Evolutionary conservation across 2,888 invertebrate genomes (phyloP).

Genomic region (Drosophila mercatorum): DNA sequence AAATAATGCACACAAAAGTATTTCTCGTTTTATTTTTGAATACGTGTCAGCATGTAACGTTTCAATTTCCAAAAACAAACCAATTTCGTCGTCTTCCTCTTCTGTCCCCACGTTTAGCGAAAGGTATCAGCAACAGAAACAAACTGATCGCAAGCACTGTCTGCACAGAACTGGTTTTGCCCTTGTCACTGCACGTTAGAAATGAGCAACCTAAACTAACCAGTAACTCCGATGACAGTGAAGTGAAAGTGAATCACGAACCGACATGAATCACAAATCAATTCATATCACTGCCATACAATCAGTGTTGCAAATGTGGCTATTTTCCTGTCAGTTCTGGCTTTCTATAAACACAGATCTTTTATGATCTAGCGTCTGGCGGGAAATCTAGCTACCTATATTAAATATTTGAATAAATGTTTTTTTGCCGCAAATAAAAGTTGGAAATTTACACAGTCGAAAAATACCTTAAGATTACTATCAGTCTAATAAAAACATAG

Average conservation of each 20-base stretch:
- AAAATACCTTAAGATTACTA: too few species aligned
- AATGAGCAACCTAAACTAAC: slow-evolving; percentile 8
- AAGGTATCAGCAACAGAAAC: slow-evolving; percentile 15
- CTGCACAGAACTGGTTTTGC: slow-evolving; percentile 60
- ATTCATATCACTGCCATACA: too few species aligned
- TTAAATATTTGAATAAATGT: too few species aligned
- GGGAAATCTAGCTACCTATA: too few species aligned
- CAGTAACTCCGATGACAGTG: slow-evolving; percentile 1
- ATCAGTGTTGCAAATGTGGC: too few species aligned
- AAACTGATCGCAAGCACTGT: slow-evolving; percentile 35
- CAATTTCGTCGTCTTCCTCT: slow-evolving; percentile 14
- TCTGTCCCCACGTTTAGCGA: slow-evolving; percentile 1
- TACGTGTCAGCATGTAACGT: slow-evolving; percentile 54
- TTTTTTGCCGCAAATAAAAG: too few species aligned
- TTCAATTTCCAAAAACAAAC: slow-evolving; percentile 5
- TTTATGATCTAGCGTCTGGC: too few species aligned
- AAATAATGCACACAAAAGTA: slow-evolving; percentile 7
- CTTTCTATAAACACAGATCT: too few species aligned
- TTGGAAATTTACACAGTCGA: too few species aligned
- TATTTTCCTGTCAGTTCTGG: too few species aligned
- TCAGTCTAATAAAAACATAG: too few species aligned
- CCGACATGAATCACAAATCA: too few species aligned
- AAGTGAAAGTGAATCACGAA: neutral
- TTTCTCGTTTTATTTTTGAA: slow-evolving; percentile 20
- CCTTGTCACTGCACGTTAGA: slow-evolving; percentile 12